A percentile compares a stretch with the other conserved stretches of the same genome.
Conservation (phyloP, 2,113 vertebrate genomes). For the Genyomyrus donnyi region DNA sequence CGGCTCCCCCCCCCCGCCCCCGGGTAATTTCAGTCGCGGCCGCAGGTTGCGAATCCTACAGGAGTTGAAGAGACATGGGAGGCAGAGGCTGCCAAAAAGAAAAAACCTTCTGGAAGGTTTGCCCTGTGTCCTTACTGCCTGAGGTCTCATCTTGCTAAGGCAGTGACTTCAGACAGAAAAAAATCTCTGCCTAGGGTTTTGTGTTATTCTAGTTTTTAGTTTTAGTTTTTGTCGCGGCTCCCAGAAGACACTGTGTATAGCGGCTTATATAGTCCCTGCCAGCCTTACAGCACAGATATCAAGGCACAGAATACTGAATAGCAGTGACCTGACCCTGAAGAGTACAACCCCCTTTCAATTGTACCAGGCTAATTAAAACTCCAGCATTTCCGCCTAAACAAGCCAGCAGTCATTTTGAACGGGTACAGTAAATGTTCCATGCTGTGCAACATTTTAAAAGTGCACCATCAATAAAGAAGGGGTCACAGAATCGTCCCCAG, state of each 20-base stretch:
- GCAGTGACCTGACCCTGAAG: slow-evolving; percentile 31
- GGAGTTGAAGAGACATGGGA: background rate
- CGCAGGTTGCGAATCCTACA: background rate
- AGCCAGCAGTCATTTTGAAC: slow-evolving; percentile 22
- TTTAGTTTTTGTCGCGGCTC: slow-evolving; percentile 1
- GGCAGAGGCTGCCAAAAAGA: background rate
- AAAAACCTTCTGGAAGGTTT: background rate
- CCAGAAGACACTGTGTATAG: slow-evolving; percentile 21
- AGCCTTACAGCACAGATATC: slow-evolving; percentile 33
- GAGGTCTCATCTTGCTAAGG: background rate
- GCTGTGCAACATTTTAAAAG: slow-evolving; percentile 33
- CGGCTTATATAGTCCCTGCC: background rate
- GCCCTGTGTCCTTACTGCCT: background rate
- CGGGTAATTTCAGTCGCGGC: background rate
- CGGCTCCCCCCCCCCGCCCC: background rate
- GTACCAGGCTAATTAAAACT: slow-evolving; percentile 37
- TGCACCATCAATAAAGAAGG: slow-evolving; percentile 31
- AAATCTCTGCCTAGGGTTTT: background rate
- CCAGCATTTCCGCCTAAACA: slow-evolving; percentile 26
- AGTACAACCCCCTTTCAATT: slow-evolving; percentile 35
- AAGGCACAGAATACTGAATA: slow-evolving; percentile 28
- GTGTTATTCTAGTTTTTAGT: slow-evolving; percentile 5
- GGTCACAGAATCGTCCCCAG: background rate
- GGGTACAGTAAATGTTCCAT: slow-evolving; percentile 44
- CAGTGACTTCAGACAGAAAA: background rate